These are phyloP conservation scores for Lordiphosa andalusiaca DNA, from an alignment of 2,888 invertebrate genomes.

Conservation along the genomic window DNA sequence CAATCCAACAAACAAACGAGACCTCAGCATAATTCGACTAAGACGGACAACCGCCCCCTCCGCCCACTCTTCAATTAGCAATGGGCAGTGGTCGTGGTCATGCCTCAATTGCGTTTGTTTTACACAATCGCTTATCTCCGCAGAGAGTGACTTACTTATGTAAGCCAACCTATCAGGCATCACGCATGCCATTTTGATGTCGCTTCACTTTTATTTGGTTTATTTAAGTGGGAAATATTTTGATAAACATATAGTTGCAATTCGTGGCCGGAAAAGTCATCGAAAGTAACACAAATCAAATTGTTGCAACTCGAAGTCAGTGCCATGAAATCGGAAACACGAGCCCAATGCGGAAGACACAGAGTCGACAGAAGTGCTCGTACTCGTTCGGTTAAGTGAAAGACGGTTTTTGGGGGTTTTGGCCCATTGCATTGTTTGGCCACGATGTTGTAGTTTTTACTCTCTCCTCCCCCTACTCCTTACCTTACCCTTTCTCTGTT, in stretches of 20 bases:
- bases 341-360: constrained; percentile 49
- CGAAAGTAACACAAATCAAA: constrained; percentile 36
- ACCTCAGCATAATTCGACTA: constrained; percentile 24
- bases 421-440: constrained; percentile 1
- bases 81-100: constrained; percentile 47
- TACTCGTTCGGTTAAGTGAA: constrained; percentile 53
- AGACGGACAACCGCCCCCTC: constrained; percentile 6
- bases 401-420: constrained; percentile 40
- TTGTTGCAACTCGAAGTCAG: too few species aligned
- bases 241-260: constrained; percentile 13
- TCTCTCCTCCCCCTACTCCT: constrained; percentile 5
- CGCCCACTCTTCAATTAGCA: constrained; percentile 47
- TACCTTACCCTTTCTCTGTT: constrained; percentile 7
- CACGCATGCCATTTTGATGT: constrained; percentile 54
- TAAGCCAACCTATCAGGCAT: constrained; percentile 15
- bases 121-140: constrained; percentile 31
- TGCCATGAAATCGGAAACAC: constrained; percentile 45
- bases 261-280: constrained; percentile 39
- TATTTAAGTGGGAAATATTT: constrained; percentile 20
- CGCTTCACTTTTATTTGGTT: constrained; percentile 19
- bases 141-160: constrained; percentile 19
- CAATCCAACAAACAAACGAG: constrained; percentile 19
- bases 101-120: constrained; percentile 56
- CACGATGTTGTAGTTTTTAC: constrained; percentile 12
- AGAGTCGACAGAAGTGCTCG: constrained; percentile 20